Evolutionary conservation across 2,113 vertebrate species (phyloP).

Genomic region (Poeciliopsis turrubarensis): DNA sequence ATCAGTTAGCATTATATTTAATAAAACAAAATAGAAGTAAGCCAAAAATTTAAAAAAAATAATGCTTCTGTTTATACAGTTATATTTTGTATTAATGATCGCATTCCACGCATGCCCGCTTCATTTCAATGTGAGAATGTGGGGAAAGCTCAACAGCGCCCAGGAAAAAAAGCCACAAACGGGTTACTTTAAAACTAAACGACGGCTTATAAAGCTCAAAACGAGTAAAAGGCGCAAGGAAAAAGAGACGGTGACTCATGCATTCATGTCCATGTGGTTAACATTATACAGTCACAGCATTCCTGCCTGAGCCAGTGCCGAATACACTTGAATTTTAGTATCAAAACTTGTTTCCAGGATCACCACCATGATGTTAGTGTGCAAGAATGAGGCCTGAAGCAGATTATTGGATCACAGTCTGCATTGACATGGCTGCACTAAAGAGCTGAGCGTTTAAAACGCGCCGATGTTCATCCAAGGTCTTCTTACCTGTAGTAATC

Average conservation of each 20-base stretch:
- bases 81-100: background rate
- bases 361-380: slow-evolving; percentile 9
- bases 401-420: background rate
- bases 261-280: background rate
- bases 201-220: background rate
- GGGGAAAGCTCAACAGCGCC: background rate
- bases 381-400: slow-evolving; percentile 7
- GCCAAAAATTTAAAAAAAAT: background rate
- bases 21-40: background rate
- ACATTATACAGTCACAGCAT: background rate
- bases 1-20: background rate
- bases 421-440: no score
- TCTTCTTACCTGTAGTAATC: slow-evolving; percentile 97
- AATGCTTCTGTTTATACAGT: background rate
- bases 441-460: no score
- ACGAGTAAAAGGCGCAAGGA: background rate
- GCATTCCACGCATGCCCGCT: background rate
- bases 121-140: background rate
- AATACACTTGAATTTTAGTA: background rate
- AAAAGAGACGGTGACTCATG: background rate
- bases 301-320: background rate
- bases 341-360: slow-evolving; percentile 7
- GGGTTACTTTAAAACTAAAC: background rate
- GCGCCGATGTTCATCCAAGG: slow-evolving; percentile 9
- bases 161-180: background rate